A percentile compares a stretch with the other conserved stretches of the same genome.
phyloP scores from a whole-genome alignment of 1,140 invertebrate species.

The Limonius californicus region DNA sequence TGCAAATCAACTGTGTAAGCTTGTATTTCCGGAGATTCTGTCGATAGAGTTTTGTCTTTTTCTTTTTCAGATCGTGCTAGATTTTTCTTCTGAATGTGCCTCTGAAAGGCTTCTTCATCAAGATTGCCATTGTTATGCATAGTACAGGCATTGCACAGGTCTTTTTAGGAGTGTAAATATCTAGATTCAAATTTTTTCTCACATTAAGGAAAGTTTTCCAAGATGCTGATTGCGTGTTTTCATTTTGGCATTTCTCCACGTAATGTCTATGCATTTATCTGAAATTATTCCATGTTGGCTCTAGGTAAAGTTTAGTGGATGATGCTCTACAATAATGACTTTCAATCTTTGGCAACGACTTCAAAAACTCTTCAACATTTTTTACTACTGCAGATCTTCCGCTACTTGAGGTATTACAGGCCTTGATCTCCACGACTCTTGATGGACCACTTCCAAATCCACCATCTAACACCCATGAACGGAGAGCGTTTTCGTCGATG shows the following conservation, averaged over 20 bases:
- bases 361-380: neutral
- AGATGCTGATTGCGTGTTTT: neutral
- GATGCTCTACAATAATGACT: neutral
- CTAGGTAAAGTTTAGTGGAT: neutral
- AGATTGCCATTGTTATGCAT: neutral
- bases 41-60: neutral
- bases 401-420: too few species aligned
- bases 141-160: neutral
- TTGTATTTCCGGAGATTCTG: neutral
- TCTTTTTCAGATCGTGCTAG: neutral
- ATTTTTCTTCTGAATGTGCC: neutral
- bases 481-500: too few species aligned
- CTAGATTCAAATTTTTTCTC: neutral
- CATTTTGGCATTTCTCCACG: neutral
- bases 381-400: too few species aligned
- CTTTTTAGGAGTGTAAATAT: neutral
- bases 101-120: neutral
- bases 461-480: too few species aligned
- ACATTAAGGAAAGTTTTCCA: neutral
- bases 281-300: neutral
- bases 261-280: neutral
- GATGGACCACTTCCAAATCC: too few species aligned
- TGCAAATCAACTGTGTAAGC: constrained; percentile 37
- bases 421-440: too few species aligned
- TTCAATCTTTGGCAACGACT: neutral